These are phyloP conservation scores for Adelphocoris suturalis DNA, from an alignment of 2,888 invertebrate species.

Conservation along the genomic window DNA sequence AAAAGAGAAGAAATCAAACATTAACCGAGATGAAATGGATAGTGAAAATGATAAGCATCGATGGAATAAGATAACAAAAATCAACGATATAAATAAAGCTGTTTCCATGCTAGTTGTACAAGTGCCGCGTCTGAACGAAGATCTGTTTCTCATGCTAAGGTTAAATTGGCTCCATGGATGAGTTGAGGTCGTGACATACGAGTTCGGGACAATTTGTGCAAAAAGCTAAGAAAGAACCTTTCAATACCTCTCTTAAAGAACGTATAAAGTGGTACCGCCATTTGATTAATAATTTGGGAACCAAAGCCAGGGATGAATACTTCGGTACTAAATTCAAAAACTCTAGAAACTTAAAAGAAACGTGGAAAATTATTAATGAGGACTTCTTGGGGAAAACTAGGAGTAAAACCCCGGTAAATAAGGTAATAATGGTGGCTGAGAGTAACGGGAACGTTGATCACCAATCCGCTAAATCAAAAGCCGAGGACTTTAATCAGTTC, in stretches of 20 bases:
- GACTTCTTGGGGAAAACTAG: background rate
- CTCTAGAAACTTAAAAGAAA: too few species aligned
- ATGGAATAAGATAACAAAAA: too few species aligned
- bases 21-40: too few species aligned
- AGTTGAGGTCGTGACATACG: background rate
- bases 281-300: too few species aligned
- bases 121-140: background rate
- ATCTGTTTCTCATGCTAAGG: background rate
- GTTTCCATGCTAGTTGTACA: too few species aligned
- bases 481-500: background rate
- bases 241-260: background rate
- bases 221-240: constrained; percentile 40
- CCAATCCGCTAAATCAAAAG: background rate
- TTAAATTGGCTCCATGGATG: constrained; percentile 31
- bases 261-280: too few species aligned
- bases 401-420: background rate
- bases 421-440: background rate
- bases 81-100: too few species aligned
- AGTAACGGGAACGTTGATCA: background rate
- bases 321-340: too few species aligned
- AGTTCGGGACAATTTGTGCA: background rate
- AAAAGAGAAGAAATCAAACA: too few species aligned
- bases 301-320: too few species aligned
- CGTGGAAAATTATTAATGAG: too few species aligned
- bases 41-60: too few species aligned